A percentile compares a stretch with the other conserved stretches of the same genome.
Conservation (phyloP, 2,113 vertebrate species). For the Dasyurus viverrinus region DNA sequence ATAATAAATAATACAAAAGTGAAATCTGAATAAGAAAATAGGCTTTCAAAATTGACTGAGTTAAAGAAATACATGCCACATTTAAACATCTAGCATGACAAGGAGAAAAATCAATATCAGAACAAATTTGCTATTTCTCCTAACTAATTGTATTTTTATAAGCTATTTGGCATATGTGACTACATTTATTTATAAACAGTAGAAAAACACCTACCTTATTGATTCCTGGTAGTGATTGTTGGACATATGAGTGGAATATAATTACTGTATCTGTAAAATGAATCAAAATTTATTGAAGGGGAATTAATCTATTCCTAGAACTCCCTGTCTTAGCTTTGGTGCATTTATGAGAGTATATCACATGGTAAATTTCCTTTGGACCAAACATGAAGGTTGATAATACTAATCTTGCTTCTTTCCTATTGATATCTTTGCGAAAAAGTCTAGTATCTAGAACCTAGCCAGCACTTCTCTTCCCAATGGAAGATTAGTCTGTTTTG, state of each 20-base stretch:
- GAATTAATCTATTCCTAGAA: slow-evolving; percentile 65
- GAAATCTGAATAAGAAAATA: neutral
- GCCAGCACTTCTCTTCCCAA: neutral
- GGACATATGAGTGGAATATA: slow-evolving; percentile 48
- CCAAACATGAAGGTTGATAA: neutral
- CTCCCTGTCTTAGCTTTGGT: neutral
- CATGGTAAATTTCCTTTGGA: slow-evolving; percentile 11
- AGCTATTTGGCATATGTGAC: slow-evolving; percentile 58
- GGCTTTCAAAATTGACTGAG: neutral
- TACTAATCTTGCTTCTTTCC: neutral
- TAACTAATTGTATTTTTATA: slow-evolving; percentile 71
- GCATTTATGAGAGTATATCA: neutral
- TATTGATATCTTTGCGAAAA: neutral
- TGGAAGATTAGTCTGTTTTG: neutral
- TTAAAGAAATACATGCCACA: slow-evolving; percentile 5
- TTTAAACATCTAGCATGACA: slow-evolving; percentile 13
- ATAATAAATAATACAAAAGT: neutral
- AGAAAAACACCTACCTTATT: slow-evolving; percentile 55
- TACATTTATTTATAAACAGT: slow-evolving; percentile 66
- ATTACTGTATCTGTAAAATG: slow-evolving; percentile 70
- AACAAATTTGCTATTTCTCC: slow-evolving; percentile 58
- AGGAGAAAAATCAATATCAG: slow-evolving; percentile 56
- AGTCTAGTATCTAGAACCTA: neutral
- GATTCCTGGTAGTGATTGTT: slow-evolving; percentile 61
- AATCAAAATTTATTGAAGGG: slow-evolving; percentile 66